Evolutionary conservation across 2,113 vertebrate genomes (phyloP), one percentile per base, ranked within the genome.

Genomic region (Percopsis transmontana): DNA sequence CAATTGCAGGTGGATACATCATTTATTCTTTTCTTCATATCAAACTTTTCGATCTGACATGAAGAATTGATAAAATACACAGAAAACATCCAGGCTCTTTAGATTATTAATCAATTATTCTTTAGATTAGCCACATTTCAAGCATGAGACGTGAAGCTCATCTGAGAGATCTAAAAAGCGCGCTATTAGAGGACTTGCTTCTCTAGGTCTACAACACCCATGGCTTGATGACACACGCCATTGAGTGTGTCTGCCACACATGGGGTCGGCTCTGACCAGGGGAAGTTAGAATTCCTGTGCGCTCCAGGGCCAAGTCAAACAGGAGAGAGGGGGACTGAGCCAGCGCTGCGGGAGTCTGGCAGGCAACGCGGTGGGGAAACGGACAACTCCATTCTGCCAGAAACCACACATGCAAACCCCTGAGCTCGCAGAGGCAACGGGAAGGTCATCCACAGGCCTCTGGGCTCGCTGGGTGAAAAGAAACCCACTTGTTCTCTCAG

Each of bases 311-410:
- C 56, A 64, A 76, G 58, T 66, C 60, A 74, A 71, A 67, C 64
- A 72, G 60, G 56, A 76, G 58, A 66, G 51, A 21, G 68, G 62
- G 44, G 69, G 62, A 79, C 77, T 67, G 44, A 66, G 57, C 38
- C 54, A 77, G 51, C 16, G 41, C 52, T 44, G 40, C 40, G 44
- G 54, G 58, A 48, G 41, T 53, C 58, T 66, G 76, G 70, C 58
- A 76, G 62, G 42, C 62, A 52, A 47, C 18, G 20, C 27, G 19
- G 16, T 38, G 39, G 54, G 33, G 56, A 47, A 76, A 70, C 51
- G 57, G 56, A 70, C 51, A 58, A 45, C 20, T 62, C 64, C 62
- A 74, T 59, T 64, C 58, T 27, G 57, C 73, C 68, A 55, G 50
- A 64, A 57, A 63, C 59, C n/a, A 18, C 47, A 72, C 19, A 66